Conservation (phyloP, 2,113 vertebrate genomes). For the Urocynchramus pylzowi region DNA sequence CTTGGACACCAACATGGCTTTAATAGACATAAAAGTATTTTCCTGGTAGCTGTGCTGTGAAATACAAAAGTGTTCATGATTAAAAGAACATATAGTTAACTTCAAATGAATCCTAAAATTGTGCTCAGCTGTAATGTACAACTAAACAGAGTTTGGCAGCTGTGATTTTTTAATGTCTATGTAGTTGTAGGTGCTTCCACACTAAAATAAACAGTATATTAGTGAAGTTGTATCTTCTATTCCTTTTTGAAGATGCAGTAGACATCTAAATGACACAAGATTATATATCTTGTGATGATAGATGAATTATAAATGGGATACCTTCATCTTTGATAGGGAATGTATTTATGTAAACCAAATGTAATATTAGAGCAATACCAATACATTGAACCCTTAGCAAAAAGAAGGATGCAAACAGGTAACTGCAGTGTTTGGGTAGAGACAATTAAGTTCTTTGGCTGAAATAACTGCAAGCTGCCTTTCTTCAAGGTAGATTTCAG, state of each 20-base stretch:
- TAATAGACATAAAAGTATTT: not conserved
- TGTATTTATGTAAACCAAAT: not conserved
- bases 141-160: slow-evolving; percentile 27
- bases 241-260: not conserved
- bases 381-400: not conserved
- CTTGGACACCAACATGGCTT: not conserved
- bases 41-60: slow-evolving; percentile 22
- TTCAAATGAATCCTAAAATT: slow-evolving; percentile 49
- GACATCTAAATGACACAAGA: not conserved
- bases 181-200: not conserved
- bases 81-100: slow-evolving; percentile 36
- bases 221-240: not conserved
- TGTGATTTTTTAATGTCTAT: not conserved
- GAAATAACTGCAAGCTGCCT: not conserved
- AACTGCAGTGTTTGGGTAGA: not conserved
- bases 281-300: not conserved
- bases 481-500: not conserved
- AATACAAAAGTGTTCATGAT: slow-evolving; percentile 28
- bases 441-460: not conserved
- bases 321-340: not conserved
- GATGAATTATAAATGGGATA: not conserved
- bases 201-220: slow-evolving; percentile 23
- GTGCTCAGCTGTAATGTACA: slow-evolving; percentile 27
- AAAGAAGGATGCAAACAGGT: not conserved
- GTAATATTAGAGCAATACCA: not conserved